Conservation (phyloP, 2,797 vertebrate species). For the Pachyuromys duprasi region DNA sequence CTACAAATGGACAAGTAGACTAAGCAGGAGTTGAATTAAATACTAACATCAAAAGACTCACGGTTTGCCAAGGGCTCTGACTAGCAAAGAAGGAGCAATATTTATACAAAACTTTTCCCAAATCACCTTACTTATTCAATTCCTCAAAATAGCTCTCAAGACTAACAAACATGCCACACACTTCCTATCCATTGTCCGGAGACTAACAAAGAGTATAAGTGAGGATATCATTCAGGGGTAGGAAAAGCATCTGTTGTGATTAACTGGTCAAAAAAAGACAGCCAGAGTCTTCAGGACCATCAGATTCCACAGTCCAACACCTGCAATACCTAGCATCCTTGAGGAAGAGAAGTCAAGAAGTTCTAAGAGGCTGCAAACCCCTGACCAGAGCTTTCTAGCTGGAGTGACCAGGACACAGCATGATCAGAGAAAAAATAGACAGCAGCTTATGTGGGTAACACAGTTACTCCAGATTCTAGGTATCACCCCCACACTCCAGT, state of each 20-base stretch:
- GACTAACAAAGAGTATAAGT: background rate
- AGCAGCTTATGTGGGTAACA: background rate
- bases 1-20: background rate
- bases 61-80: background rate
- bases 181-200: constrained; percentile 56
- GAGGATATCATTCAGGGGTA: background rate
- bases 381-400: background rate
- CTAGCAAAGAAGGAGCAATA: background rate
- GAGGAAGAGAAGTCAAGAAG: background rate
- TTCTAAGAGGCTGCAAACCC: background rate
- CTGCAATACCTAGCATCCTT: rapidly evolving
- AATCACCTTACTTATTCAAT: background rate
- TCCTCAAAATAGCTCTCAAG: constrained; percentile 53
- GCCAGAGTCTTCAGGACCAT: background rate
- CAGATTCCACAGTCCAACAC: background rate
- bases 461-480: background rate
- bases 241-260: background rate
- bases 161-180: background rate
- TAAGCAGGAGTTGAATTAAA: constrained; percentile 11
- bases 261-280: background rate
- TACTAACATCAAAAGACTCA: background rate
- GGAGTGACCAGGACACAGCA: background rate
- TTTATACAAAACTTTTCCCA: constrained; percentile 44
- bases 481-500: background rate
- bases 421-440: background rate